Evolutionary conservation across 2,888 invertebrate species (phyloP), one percentile per base, ranked within the genome.

Genomic region (Spodoptera littoralis): DNA sequence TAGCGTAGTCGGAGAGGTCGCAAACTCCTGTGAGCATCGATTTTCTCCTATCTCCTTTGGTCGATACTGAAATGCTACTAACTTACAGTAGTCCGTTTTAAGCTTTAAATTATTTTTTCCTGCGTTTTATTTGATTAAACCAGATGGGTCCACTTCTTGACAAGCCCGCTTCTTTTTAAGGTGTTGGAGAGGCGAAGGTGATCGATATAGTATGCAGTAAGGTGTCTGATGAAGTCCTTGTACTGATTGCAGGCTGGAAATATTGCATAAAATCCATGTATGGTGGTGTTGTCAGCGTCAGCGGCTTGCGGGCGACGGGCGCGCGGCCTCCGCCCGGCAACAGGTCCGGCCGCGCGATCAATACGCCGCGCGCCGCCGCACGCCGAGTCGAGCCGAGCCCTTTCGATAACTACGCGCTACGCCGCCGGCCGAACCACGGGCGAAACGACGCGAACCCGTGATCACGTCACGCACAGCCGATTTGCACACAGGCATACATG

Each of bases 291-390:
- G 59, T 66, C 53, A 56, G 42, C 54, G 59, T 53, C 55, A 52
- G 68, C 73, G 47, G 70, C 60, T 60, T 68, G 67, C 60, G 70
- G 77, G 78, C 80, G 65, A 57, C 59, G 65, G 59, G 68, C 65
- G 62, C 70, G 79, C 77, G 82, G 82, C 81, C 81, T 83, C 86
- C 90, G 89, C 92, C 93, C 93, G 91, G 94, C 94, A 94, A 94
- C 94, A 94, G 93, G 94, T 94, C 88, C 87, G 87, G 88, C 73
- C 45, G 75, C 82, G 79, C 90, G 92, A 93, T 93, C 93, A 91
- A 93, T 92, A 92, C 88, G 84, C 82, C 82, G 84, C 83, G 85
- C 90, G 86, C 88, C 89, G 89, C 83, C 88, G 88, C 92, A 86
- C 88, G 85, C 83, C 85, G 84, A 81, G 78, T 87, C 80, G 82